Conservation (phyloP, 2,888 invertebrate species). For the Cerceris ruficornis region DNA sequence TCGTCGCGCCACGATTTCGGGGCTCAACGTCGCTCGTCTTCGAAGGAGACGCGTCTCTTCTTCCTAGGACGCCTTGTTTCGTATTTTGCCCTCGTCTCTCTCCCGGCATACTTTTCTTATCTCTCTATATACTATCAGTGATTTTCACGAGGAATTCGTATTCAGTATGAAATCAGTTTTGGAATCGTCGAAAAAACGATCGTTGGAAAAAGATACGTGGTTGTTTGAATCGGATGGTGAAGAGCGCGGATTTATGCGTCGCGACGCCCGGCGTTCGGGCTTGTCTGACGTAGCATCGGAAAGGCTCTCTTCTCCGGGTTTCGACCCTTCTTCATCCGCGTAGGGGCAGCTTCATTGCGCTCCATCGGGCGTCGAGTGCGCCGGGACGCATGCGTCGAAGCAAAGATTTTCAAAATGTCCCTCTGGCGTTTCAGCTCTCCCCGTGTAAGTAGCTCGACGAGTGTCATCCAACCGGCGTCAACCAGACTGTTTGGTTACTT, state of each 20-base stretch:
- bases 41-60: constrained; percentile 15
- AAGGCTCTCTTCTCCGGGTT: constrained; percentile 37
- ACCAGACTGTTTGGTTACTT: background rate
- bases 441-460: constrained; percentile 8
- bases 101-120: constrained; percentile 42
- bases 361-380: constrained; percentile 57
- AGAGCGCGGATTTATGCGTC: constrained; percentile 31
- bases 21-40: constrained; percentile 32
- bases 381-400: constrained; percentile 74
- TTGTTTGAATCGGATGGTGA: background rate
- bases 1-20: constrained; percentile 37
- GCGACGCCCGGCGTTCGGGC: constrained; percentile 33
- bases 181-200: no score
- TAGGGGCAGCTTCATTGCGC: constrained; percentile 58
- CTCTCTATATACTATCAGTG: background rate
- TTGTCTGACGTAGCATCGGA: constrained; percentile 34
- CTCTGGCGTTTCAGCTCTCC: constrained; percentile 55
- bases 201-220: background rate
- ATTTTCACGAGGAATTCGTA: no score
- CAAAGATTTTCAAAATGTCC: constrained; percentile 77
- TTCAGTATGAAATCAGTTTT: no score
- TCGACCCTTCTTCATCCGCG: constrained; percentile 47
- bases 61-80: background rate
- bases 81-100: constrained; percentile 43
- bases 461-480: constrained; percentile 13